These are phyloP conservation scores for Cordilura impudica DNA, from an alignment of 2,888 invertebrate genomes.

Conservation along the genomic window DNA sequence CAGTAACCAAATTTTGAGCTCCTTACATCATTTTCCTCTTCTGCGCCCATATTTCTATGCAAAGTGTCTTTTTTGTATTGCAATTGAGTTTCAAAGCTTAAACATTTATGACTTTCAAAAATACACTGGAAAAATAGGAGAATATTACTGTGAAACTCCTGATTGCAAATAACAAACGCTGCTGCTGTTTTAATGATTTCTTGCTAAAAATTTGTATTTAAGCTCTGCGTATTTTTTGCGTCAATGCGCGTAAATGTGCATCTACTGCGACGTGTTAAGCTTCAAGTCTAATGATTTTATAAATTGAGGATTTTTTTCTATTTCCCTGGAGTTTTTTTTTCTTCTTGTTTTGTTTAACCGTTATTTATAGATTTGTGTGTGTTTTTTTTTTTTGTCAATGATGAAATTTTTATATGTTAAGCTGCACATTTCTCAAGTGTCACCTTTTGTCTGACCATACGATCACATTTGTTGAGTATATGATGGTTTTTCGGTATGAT, in stretches of 20 bases:
- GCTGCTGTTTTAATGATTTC: slow-evolving; percentile 32
- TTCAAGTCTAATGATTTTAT: slow-evolving; percentile 41
- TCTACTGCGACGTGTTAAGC: slow-evolving; percentile 47
- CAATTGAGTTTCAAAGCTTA: slow-evolving; percentile 52
- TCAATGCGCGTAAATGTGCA: slow-evolving; percentile 32
- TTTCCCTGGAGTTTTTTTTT: slow-evolving; percentile 25
- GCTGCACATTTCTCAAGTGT: slow-evolving; percentile 58
- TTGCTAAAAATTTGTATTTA: background rate
- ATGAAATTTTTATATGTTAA: slow-evolving; percentile 49
- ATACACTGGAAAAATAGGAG: slow-evolving; percentile 2
- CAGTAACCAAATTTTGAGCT: background rate
- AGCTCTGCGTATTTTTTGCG: background rate
- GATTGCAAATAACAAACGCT: background rate
- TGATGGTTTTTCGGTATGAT: background rate
- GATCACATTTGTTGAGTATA: slow-evolving; percentile 23
- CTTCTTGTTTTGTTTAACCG: slow-evolving; percentile 11
- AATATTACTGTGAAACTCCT: slow-evolving; percentile 19
- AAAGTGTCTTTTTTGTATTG: slow-evolving; percentile 26
- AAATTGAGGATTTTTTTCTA: slow-evolving; percentile 2
- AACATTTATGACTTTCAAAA: slow-evolving; percentile 57
- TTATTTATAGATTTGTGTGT: slow-evolving; percentile 55
- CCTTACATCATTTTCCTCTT: background rate
- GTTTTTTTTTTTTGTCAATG: background rate
- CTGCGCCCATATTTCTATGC: slow-evolving; percentile 1
- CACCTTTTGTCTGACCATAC: slow-evolving; percentile 54